These are phyloP conservation scores for Agrotis exclamationis DNA, from an alignment of 2,888 invertebrate genomes.

Conservation along the genomic window DNA sequence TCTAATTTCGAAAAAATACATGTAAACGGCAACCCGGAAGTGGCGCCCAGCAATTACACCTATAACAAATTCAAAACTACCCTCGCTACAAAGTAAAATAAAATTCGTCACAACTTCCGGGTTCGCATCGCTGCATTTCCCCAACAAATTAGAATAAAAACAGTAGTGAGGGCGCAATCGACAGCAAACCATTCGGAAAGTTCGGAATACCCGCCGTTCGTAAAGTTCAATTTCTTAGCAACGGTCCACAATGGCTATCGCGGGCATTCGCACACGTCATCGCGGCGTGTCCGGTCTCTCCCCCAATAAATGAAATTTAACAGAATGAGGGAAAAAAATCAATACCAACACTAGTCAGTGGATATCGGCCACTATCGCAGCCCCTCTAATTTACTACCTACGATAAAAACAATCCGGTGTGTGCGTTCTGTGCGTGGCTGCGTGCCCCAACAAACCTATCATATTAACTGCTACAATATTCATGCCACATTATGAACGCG, in stretches of 20 bases:
- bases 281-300: constrained; percentile 82
- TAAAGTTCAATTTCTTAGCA: constrained; percentile 66
- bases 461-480: constrained; percentile 82
- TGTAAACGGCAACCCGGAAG: constrained; percentile 34
- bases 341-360: constrained; percentile 84
- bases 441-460: constrained; percentile 64
- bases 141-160: constrained; percentile 32
- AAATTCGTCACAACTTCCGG: constrained; percentile 46
- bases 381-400: constrained; percentile 87
- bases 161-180: constrained; percentile 36
- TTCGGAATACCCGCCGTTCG: constrained; percentile 40
- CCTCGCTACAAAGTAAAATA: constrained; percentile 45
- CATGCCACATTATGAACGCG: constrained; percentile 81
- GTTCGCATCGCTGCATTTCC: constrained; percentile 52
- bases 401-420: constrained; percentile 87
- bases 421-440: constrained; percentile 71
- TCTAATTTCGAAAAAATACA: constrained; percentile 10
- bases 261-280: constrained; percentile 76
- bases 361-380: constrained; percentile 86
- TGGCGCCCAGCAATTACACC: constrained; percentile 39
- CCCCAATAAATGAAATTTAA: constrained; percentile 91
- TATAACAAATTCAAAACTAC: constrained; percentile 51
- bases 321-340: constrained; percentile 91
- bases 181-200: constrained; percentile 45
- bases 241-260: constrained; percentile 55